A percentile compares a stretch with the other conserved stretches of the same genome.
These are phyloP conservation scores for Myotis brandtii DNA, from an alignment of 2,113 vertebrate species.

Conservation along the genomic window DNA sequence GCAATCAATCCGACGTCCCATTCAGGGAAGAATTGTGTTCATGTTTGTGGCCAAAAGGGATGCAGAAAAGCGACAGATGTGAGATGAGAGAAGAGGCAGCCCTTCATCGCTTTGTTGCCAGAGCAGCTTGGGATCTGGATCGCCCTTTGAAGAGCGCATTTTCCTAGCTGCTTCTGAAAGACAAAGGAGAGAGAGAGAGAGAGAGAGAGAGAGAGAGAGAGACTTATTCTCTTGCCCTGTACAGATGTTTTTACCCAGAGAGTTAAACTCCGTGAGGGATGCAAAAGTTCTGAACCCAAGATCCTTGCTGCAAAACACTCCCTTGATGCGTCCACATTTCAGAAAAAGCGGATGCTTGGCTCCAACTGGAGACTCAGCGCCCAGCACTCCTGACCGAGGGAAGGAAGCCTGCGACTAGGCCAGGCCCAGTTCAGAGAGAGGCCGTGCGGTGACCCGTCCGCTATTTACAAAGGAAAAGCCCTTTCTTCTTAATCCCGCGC, in stretches of 20 bases:
- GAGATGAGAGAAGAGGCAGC: slow-evolving; percentile 82
- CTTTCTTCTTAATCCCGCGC: background rate
- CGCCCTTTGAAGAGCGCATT: slow-evolving; percentile 81
- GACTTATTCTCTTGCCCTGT: background rate
- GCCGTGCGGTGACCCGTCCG: background rate
- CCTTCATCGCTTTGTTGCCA: slow-evolving; percentile 87
- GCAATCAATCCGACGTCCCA: slow-evolving; percentile 35
- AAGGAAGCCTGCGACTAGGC: background rate
- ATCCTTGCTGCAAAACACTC: background rate
- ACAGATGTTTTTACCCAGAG: background rate
- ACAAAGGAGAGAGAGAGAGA: background rate
- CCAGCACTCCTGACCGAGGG: background rate
- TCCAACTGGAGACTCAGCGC: background rate
- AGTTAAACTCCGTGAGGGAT: background rate
- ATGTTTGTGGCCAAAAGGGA: slow-evolving; percentile 78
- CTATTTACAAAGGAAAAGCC: background rate
- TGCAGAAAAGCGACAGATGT: slow-evolving; percentile 81
- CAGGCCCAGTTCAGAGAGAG: rapidly evolving
- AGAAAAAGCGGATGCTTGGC: background rate
- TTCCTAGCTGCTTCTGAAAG: slow-evolving; percentile 71
- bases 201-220: slow-evolving; percentile 2
- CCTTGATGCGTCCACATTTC: background rate
- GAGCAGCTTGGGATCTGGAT: slow-evolving; percentile 81
- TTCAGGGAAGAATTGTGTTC: slow-evolving; percentile 76
- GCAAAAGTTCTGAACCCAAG: rapidly evolving